These are phyloP conservation scores for Ectemnius cavifrons DNA, from an alignment of 2,888 invertebrate genomes.

Conservation along the genomic window DNA sequence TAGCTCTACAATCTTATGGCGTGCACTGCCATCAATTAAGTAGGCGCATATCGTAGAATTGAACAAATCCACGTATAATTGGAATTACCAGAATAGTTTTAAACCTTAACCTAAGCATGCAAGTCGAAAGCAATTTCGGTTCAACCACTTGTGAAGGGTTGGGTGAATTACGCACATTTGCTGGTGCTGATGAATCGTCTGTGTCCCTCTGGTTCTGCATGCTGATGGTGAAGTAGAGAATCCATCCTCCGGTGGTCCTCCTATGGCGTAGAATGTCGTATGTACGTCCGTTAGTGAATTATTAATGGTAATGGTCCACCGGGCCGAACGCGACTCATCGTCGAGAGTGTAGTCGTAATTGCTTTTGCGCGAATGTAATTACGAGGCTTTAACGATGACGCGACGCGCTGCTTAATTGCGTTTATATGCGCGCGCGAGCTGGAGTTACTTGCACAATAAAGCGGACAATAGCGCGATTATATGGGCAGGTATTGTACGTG, in stretches of 20 bases:
- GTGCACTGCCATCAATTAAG: neutral
- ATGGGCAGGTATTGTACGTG: neutral
- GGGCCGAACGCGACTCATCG: slow-evolving; percentile 35
- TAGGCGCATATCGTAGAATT: too few species aligned
- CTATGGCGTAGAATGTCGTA: slow-evolving; percentile 30
- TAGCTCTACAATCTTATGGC: neutral
- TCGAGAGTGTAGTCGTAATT: slow-evolving; percentile 45
- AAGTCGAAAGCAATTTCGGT: too few species aligned
- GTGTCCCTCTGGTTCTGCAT: neutral
- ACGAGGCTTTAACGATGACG: slow-evolving; percentile 51
- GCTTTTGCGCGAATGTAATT: slow-evolving; percentile 51
- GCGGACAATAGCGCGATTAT: slow-evolving; percentile 30
- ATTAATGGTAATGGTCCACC: slow-evolving; percentile 38
- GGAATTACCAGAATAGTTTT: too few species aligned
- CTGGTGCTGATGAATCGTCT: too few species aligned
- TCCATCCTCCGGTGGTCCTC: slow-evolving; percentile 11
- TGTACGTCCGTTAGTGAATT: slow-evolving; percentile 43
- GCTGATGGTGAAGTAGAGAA: neutral
- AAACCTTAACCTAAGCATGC: too few species aligned
- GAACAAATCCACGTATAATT: too few species aligned
- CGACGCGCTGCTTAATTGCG: slow-evolving; percentile 53
- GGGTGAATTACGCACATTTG: too few species aligned
- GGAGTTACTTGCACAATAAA: slow-evolving; percentile 42
- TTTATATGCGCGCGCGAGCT: slow-evolving; percentile 37
- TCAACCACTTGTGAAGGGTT: too few species aligned